Conservation (phyloP, 2,888 invertebrate genomes). For the Hemicrepidius hirtus region DNA sequence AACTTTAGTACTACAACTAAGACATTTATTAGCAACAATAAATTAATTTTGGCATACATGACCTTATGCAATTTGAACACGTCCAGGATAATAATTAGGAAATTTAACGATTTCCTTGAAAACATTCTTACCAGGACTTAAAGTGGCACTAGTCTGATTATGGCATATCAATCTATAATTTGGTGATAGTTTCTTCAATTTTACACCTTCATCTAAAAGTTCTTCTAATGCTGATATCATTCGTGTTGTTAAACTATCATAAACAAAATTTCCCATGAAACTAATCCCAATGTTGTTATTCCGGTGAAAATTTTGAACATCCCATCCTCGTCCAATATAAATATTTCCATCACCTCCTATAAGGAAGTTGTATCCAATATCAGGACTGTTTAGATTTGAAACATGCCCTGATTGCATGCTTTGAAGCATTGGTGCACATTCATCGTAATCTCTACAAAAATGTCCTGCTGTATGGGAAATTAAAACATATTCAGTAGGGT, state of each 20-base stretch:
- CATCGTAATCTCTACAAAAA: constrained; percentile 69
- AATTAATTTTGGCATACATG: too few relatives aligned
- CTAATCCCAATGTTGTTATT: constrained; percentile 71
- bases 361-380: constrained; percentile 73
- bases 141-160: constrained; percentile 72
- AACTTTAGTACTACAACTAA: too few relatives aligned
- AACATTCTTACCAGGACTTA: constrained; percentile 74
- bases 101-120: constrained; percentile 72
- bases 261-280: constrained; percentile 73
- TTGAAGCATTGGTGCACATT: constrained; percentile 72
- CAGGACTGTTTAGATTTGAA: constrained; percentile 68
- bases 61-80: not conserved
- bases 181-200: constrained; percentile 68
- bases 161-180: constrained; percentile 74
- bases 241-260: constrained; percentile 67
- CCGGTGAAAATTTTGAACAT: constrained; percentile 73
- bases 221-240: constrained; percentile 72
- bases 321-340: constrained; percentile 75
- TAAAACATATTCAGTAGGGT: constrained; percentile 72
- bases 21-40: too few relatives aligned
- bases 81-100: constrained; percentile 69
- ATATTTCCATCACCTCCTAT: constrained; percentile 76
- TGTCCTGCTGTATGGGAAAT: constrained; percentile 74
- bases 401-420: constrained; percentile 72
- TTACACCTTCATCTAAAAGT: constrained; percentile 71